phyloP scores from a whole-genome alignment of 2,797 vertebrate species.

The Cossypha dichroa region DNA sequence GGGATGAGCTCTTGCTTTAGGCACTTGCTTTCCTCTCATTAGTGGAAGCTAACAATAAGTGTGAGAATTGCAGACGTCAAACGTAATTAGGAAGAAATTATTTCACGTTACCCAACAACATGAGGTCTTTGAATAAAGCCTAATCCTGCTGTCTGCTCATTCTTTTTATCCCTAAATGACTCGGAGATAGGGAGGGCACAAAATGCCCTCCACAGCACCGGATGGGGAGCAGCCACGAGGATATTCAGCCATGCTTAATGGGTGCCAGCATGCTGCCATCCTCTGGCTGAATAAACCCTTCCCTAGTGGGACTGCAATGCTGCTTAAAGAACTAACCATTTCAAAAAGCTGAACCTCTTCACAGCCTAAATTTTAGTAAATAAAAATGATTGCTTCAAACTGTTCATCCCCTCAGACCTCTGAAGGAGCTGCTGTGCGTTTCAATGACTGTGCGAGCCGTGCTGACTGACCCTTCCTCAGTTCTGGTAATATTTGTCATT shows the following conservation, averaged over 20 bases:
- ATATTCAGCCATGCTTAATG: rapidly evolving
- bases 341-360: neutral
- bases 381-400: neutral
- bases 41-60: slow-evolving; percentile 17
- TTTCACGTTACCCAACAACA: neutral
- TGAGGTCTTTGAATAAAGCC: slow-evolving; percentile 39
- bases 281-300: neutral
- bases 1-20: slow-evolving; percentile 19
- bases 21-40: neutral
- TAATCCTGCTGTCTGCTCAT: slow-evolving; percentile 36
- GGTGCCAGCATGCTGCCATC: neutral
- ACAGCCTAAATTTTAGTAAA: neutral
- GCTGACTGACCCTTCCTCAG: neutral
- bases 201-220: neutral
- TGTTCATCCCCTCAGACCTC: neutral
- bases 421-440: neutral
- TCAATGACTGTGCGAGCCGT: neutral
- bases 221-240: neutral
- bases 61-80: neutral
- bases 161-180: slow-evolving; percentile 22
- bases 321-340: neutral
- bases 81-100: slow-evolving; percentile 23
- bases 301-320: neutral
- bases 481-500: neutral
- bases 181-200: neutral